phyloP scores from a whole-genome alignment of 2,113 vertebrate species.

The Calyptommatus sinebrachiatus region DNA sequence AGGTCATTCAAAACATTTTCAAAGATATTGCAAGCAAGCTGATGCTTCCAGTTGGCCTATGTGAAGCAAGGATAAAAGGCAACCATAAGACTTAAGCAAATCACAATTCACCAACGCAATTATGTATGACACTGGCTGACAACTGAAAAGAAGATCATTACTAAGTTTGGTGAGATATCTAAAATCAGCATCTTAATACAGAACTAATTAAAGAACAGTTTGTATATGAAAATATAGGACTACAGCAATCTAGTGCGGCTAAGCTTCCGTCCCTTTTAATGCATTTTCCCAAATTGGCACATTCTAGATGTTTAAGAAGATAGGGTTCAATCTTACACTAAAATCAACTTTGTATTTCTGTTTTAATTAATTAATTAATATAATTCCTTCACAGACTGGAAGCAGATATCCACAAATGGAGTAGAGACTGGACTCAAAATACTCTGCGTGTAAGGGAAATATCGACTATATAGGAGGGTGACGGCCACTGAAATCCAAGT shows the following conservation, averaged over 20 bases:
- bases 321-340: too few relatives aligned
- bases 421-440: too few relatives aligned
- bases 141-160: neutral
- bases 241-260: neutral
- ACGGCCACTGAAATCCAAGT: too few relatives aligned
- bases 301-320: neutral
- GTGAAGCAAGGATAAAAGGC: neutral
- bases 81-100: neutral
- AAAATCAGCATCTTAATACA: neutral
- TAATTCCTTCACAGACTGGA: too few relatives aligned
- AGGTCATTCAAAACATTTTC: too few relatives aligned
- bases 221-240: neutral
- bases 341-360: too few relatives aligned
- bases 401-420: too few relatives aligned
- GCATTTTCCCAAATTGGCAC: neutral
- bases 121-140: neutral
- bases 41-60: neutral
- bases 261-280: neutral
- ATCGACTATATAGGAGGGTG: too few relatives aligned
- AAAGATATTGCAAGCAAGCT: too few relatives aligned
- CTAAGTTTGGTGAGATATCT: neutral
- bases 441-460: too few relatives aligned
- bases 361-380: too few relatives aligned
- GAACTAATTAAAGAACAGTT: neutral
- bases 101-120: neutral